These are phyloP conservation scores for Muscicapa comitata DNA, from an alignment of 2,797 vertebrate species.

Conservation along the genomic window DNA sequence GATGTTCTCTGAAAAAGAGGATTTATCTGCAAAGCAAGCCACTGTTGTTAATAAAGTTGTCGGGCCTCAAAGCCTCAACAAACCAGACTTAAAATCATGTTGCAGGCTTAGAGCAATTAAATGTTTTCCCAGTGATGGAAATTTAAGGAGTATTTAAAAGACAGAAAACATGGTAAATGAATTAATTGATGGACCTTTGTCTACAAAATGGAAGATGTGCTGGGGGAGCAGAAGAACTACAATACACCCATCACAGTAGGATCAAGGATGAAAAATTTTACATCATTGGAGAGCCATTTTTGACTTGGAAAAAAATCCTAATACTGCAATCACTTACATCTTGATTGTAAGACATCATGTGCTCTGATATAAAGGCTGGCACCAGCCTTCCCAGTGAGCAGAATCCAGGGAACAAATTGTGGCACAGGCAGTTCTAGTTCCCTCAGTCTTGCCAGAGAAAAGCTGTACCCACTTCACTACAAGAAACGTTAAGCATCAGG, in stretches of 20 bases:
- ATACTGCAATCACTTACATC: neutral
- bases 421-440: neutral
- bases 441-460: neutral
- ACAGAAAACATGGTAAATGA: neutral
- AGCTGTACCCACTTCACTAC: neutral
- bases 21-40: slow-evolving; percentile 34
- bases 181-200: neutral
- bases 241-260: neutral
- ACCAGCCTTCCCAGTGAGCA: neutral
- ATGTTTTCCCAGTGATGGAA: neutral
- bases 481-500: neutral
- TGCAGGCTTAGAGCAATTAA: neutral
- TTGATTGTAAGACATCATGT: neutral
- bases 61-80: neutral
- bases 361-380: neutral
- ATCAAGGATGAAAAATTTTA: neutral
- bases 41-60: neutral
- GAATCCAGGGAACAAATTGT: neutral
- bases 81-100: neutral
- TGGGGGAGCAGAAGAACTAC: neutral
- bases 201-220: neutral
- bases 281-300: neutral
- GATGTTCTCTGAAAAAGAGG: neutral
- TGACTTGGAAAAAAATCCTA: neutral
- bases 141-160: neutral